phyloP scores from a whole-genome alignment of 2,113 vertebrate species.

The Amblyornis subalaris region DNA sequence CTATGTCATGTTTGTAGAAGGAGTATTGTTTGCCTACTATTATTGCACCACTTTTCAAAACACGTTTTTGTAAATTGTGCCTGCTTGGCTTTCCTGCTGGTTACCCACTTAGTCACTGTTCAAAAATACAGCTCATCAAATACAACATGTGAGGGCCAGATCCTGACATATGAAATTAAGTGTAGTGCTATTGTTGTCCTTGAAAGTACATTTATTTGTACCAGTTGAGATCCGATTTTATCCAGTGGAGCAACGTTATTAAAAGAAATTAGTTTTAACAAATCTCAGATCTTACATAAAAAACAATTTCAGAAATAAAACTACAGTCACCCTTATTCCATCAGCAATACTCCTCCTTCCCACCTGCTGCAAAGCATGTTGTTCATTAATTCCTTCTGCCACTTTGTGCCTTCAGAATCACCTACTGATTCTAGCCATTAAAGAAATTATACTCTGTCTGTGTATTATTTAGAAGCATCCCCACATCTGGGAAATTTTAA shows the following conservation, averaged over 20 bases:
- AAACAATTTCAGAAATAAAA: background rate
- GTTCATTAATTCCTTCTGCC: background rate
- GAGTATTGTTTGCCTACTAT: background rate
- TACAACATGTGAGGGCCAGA: background rate
- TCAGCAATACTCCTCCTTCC: background rate
- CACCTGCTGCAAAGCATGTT: background rate
- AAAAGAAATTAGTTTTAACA: background rate
- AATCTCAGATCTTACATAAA: background rate
- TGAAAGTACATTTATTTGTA: background rate
- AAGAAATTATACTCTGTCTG: background rate
- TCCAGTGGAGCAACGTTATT: background rate
- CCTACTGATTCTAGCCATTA: background rate
- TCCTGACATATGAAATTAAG: background rate
- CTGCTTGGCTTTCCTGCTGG: background rate
- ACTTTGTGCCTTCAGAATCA: background rate
- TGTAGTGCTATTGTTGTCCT: too few species aligned
- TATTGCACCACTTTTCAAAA: background rate
- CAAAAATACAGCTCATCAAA: background rate
- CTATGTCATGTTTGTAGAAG: background rate
- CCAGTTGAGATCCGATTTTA: background rate
- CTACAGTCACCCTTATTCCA: background rate
- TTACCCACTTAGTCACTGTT: background rate
- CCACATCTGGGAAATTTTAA: background rate
- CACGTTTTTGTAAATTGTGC: accelerated
- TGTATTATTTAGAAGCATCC: background rate